These are phyloP conservation scores for Teinopalpus imperialis DNA, from an alignment of 2,888 invertebrate species.

Conservation along the genomic window DNA sequence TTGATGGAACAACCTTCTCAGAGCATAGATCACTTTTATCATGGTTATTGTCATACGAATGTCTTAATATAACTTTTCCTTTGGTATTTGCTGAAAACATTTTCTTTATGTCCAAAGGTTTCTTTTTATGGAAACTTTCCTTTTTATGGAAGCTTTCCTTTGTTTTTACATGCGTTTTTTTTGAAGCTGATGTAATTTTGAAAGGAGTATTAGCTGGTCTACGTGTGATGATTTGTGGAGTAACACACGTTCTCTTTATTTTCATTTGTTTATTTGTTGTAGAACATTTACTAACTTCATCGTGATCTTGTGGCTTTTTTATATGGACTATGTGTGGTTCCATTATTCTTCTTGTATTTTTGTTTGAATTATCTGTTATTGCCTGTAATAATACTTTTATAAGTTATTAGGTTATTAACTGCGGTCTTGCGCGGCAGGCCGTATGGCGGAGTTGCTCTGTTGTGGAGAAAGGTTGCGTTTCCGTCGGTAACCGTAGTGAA, in stretches of 20 bases:
- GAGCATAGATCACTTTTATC: not conserved
- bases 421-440: too few species aligned
- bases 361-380: not conserved
- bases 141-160: constrained; percentile 10
- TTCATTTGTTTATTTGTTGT: constrained; percentile 3
- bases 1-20: constrained; percentile 1
- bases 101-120: constrained; percentile 9
- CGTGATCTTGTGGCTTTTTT: constrained; percentile 6
- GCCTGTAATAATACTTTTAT: constrained; percentile 1
- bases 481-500: too few species aligned
- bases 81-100: not conserved
- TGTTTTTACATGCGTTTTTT: constrained; percentile 12
- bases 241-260: constrained; percentile 12
- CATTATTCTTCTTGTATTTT: constrained; percentile 7
- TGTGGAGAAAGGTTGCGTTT: too few species aligned
- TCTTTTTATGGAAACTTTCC: constrained; percentile 7
- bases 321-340: constrained; percentile 3
- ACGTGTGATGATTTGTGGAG: not conserved
- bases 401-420: too few species aligned
- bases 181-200: constrained; percentile 11
- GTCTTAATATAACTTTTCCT: not conserved
- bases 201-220: constrained; percentile 7
- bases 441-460: too few species aligned
- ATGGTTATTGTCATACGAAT: too few species aligned
- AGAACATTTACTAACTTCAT: constrained; percentile 1